Percentiles rank a stretch among this genome's conserved stretches.
These are phyloP conservation scores for Gymnodraco acuticeps DNA, from an alignment of 2,797 vertebrate species.

Conservation along the genomic window DNA sequence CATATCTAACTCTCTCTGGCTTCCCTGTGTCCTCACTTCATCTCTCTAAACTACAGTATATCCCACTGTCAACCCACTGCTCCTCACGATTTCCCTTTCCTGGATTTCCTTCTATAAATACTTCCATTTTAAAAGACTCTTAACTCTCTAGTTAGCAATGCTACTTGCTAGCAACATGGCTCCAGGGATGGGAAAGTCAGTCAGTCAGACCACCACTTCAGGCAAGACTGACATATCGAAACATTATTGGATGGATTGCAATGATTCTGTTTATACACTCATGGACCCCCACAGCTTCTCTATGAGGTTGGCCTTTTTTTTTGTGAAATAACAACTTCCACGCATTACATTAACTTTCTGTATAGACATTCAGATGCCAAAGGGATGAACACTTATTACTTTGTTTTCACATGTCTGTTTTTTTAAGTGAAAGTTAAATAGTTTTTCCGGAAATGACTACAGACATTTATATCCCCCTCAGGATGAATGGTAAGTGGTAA, in stretches of 20 bases:
- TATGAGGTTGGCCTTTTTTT: not conserved
- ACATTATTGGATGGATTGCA: not conserved
- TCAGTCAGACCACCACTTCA: not conserved
- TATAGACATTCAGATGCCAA: not conserved
- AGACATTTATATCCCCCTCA: not conserved
- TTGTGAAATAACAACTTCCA: not conserved
- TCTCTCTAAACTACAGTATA: conserved; percentile 25
- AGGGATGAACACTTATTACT: not conserved
- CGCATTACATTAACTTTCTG: not conserved
- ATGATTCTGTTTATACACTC: not conserved
- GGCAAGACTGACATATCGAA: not conserved
- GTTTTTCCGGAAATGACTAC: not conserved
- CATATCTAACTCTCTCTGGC: conserved; percentile 23
- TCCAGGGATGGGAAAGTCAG: not conserved
- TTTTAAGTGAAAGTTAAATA: not conserved
- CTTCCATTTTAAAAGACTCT: conserved; percentile 6
- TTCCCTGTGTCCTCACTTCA: conserved; percentile 20
- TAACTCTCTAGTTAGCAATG: not conserved
- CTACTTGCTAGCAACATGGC: not conserved
- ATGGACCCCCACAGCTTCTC: not conserved
- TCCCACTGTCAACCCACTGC: conserved; percentile 18
- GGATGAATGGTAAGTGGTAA: no score
- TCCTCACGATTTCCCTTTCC: conserved; percentile 14
- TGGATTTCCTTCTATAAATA: conserved; percentile 11
- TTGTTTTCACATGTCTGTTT: not conserved